Conservation (phyloP, 37 sponge, comb jelly and placozoan genomes). For the Dysidea cf. avara region DNA sequence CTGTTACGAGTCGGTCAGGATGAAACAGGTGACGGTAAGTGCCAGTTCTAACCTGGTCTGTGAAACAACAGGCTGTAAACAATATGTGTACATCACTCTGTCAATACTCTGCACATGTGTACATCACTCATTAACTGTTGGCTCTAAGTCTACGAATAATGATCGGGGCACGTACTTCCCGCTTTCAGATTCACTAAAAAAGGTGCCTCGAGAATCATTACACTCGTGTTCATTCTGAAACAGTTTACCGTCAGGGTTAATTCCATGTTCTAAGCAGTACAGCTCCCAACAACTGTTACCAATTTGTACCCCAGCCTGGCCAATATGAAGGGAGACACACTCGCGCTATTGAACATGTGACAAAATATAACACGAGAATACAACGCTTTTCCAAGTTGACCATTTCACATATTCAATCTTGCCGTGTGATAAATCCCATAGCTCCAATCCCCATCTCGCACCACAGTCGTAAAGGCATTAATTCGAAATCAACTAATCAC, state of each 20-base stretch:
- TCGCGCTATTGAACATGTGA: constrained; percentile 68
- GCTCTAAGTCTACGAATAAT: constrained; percentile 94
- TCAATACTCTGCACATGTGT: constrained; percentile 57
- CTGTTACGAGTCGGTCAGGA: constrained; percentile 96
- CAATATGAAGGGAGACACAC: constrained; percentile 92
- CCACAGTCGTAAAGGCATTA: too few species aligned
- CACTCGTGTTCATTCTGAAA: constrained; percentile 95
- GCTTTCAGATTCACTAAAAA: constrained; percentile 94
- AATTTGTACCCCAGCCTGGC: constrained; percentile 98
- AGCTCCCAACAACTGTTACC: constrained; percentile 99
- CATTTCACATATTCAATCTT: too few species aligned
- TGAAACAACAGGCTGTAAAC: too few species aligned
- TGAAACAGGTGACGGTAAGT: too few species aligned
- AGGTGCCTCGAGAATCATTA: constrained; percentile 97
- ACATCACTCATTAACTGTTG: constrained; percentile 85
- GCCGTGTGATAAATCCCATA: too few species aligned
- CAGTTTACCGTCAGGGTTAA: constrained; percentile 97
- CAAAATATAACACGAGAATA: neutral
- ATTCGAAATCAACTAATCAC: too few species aligned
- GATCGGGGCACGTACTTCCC: constrained; percentile 95
- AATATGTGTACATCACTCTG: constrained; percentile 57
- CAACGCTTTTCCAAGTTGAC: too few species aligned
- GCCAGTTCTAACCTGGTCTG: too few species aligned
- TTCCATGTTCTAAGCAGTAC: constrained; percentile 95
- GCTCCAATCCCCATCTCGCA: too few species aligned